Base-by-base conservation (phyloP, 2,888 invertebrate genomes). In the Chydorus sphaericus region DNA sequence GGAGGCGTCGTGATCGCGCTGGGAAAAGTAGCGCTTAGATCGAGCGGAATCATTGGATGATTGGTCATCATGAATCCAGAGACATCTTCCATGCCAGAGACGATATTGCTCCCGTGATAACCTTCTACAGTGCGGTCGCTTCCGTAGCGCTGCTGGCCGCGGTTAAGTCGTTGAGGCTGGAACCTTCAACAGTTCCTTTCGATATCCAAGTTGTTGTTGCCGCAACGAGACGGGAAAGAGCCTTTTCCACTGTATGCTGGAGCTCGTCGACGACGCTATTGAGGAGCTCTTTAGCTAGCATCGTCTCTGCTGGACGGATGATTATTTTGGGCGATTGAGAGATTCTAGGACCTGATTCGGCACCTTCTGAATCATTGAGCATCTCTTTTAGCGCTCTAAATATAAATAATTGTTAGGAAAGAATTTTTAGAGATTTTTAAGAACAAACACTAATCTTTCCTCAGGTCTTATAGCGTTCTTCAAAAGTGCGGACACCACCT, bases 21-120 rank as follows among this genome's bases (percentile, higher is more conserved):
- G 74, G 57, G 79, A 78, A 3, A 82, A 83, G 66, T 83, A 83
- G 26, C 82, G 73, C 64, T 82, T 82, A 8, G 81, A 77, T 60
- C 77, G 71, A 33, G 67, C 69, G 55, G 70, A 65, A 36, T 69
- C 69, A 58, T 60, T 64, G 64, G 65, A 30, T 60, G 44, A 39
- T 28, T 37, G 36, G 11, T 23, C 26, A 26, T 44, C 44, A 26
- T 44, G 48, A 31, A 39, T 26, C 16, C 37, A 29, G 37, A n/a
- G n/a, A 53, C 11, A 18, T 53, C 29, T 23, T 38, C 53, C 23
- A 36, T 51, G 30, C 51, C 11, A 37, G 18, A 18, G 1, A 28
- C 53, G 0, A 33, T 39, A 50, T 23, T 28, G 23, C 28, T 23
- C 2, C 28, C 44, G 20, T 23, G 14, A 10, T 44, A 26, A 2